Conservation (phyloP, 2,797 vertebrate genomes). For the Zenarchopterus dispar region DNA sequence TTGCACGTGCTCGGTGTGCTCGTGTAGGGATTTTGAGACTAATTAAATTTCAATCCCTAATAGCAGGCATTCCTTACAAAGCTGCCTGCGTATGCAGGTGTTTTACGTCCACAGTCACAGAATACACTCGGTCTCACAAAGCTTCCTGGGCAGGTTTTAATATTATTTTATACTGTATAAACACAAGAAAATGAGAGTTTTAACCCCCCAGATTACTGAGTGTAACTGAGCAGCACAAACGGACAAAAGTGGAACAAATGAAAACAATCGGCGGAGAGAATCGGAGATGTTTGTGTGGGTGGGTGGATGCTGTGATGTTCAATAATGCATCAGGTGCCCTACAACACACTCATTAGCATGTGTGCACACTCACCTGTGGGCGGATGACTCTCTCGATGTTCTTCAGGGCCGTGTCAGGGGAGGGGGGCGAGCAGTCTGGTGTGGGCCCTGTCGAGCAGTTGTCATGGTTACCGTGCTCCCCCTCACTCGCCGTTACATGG, state of each 20-base stretch:
- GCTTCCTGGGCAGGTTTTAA: too few species aligned
- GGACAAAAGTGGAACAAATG: constrained; percentile 2
- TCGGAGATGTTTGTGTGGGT: constrained; percentile 28
- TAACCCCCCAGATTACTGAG: neutral
- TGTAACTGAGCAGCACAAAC: neutral
- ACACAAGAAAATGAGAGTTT: too few species aligned
- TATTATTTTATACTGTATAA: too few species aligned
- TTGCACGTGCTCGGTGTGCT: neutral
- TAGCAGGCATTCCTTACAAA: neutral
- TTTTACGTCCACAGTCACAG: too few species aligned
- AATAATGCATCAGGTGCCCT: constrained; percentile 70
- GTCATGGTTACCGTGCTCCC: constrained; percentile 92
- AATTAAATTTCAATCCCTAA: neutral
- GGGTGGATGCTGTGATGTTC: constrained; percentile 55
- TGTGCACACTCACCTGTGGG: constrained; percentile 88
- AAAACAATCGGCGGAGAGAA: neutral
- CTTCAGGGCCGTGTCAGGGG: constrained; percentile 96
- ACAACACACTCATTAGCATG: constrained; percentile 50
- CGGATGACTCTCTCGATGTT: constrained; percentile 99
- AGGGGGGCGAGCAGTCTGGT: constrained; percentile 98
- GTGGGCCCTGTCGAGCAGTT: constrained; percentile 93
- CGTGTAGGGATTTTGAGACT: neutral
- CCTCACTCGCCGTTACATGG: constrained; percentile 87
- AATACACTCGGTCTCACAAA: too few species aligned
- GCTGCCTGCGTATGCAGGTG: neutral